Base-by-base conservation (phyloP, 2,797 vertebrate genomes). In the Poecilia wingei region DNA sequence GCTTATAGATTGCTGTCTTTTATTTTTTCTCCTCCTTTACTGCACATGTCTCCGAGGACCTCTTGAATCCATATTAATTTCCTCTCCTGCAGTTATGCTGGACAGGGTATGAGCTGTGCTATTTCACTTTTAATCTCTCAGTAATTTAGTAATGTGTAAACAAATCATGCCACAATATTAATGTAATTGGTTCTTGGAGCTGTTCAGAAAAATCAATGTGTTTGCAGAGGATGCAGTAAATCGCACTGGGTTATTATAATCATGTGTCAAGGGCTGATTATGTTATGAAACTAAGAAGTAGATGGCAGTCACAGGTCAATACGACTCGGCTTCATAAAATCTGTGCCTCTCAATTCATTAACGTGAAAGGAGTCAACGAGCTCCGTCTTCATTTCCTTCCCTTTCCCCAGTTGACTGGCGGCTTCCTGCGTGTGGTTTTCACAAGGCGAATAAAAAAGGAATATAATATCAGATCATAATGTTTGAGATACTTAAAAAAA, bases 121-220 rank as follows among this genome's bases (percentile, higher is more conserved):
- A 96, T 98, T 99, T 98, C 97, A 97, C 97, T 97, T 99, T 98
- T 99, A 99, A 99, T 99, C 98, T 98, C 97, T 97, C 97, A 97
- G 98, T 99, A 99, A 99, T 99, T 99, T 99, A 99, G 97, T 98
- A 98, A 98, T 97, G 97, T 98, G 97, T 98, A 99, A 98, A 98
- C 98, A 98, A 99, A 99, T 99, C 99, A 98, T 97, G 96, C 96
- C 90, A 96, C 97, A 96, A 97, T 99, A 99, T 98, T 98, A 97
- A 99, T 98, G 96, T 97, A 97, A 98, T 98, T 97, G 95, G 97
- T 97, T 97, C 91, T 94, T 95, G 94, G 96, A 97, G 96, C 95
- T 96, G 96, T 97, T 97, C 96, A 93, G 87, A 91, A 95, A 95
- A 99, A 98, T 99, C 98, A 95, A 98, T 99, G 97, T 96, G 96